Conservation (phyloP, 1,140 invertebrate species). For the Nebria ingens region DNA sequence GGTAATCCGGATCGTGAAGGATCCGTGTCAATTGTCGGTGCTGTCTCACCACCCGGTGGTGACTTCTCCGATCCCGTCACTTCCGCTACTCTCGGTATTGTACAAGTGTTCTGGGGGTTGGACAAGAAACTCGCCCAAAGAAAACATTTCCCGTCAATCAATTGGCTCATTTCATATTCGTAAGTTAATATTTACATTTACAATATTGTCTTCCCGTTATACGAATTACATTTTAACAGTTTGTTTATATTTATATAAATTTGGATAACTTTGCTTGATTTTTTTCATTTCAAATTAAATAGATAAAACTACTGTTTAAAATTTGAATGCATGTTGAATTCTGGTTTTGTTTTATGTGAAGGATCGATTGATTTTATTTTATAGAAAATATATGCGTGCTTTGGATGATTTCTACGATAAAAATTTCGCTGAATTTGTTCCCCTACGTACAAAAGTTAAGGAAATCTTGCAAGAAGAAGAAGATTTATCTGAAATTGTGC, state of each 20-base stretch:
- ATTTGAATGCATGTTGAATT: no score
- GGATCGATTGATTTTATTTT: constrained; percentile 34
- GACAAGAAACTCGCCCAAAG: constrained; percentile 99
- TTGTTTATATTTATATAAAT: not conserved
- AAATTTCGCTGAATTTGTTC: constrained; percentile 98
- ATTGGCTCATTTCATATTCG: constrained; percentile 99
- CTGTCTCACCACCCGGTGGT: constrained; percentile 98
- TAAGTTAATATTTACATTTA: constrained; percentile 22
- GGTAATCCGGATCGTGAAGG: constrained; percentile 97
- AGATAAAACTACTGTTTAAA: no score
- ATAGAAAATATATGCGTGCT: constrained; percentile 94
- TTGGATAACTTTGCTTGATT: constrained; percentile 5
- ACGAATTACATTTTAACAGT: not conserved
- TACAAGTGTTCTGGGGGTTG: constrained; percentile 99
- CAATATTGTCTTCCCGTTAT: not conserved
- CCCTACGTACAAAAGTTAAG: constrained; percentile 84
- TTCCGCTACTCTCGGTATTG: constrained; percentile 96
- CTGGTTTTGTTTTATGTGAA: no score
- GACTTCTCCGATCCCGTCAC: constrained; percentile 99
- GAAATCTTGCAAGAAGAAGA: constrained; percentile 98
- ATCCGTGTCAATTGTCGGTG: constrained; percentile 98
- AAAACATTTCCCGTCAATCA: constrained; percentile 99
- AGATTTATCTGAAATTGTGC: constrained; percentile 99
- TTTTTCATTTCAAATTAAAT: no score
- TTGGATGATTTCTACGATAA: constrained; percentile 99